phyloP scores from a whole-genome alignment of 2,113 vertebrate species.

The Callithrix jacchus region DNA sequence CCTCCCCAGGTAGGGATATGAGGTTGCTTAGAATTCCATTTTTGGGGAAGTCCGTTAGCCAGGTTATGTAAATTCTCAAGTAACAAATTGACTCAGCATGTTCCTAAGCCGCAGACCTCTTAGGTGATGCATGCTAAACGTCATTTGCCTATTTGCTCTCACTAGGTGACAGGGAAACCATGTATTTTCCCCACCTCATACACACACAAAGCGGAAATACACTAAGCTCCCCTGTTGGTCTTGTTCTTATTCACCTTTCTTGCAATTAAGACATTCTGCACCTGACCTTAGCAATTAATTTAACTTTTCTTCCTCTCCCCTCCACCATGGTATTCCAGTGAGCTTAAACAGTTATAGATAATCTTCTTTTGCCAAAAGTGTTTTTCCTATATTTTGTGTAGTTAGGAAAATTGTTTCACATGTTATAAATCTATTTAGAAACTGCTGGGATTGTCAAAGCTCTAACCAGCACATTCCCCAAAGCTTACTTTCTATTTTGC shows the following conservation, averaged over 20 bases:
- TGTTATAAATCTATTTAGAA: background rate
- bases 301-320: background rate
- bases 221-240: background rate
- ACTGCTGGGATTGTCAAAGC: background rate
- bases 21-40: conserved; percentile 83
- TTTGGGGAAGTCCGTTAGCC: conserved; percentile 74
- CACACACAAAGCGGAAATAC: conserved; percentile 67
- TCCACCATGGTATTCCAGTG: background rate
- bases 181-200: conserved; percentile 81
- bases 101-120: conserved; percentile 83
- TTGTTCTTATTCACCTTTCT: conserved; percentile 51
- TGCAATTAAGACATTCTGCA: background rate
- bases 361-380: background rate
- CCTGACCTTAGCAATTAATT: background rate
- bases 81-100: conserved; percentile 84
- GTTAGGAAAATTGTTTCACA: background rate
- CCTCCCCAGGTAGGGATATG: conserved; percentile 47
- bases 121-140: conserved; percentile 70
- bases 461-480: background rate
- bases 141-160: conserved; percentile 49
- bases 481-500: background rate
- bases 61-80: conserved; percentile 52
- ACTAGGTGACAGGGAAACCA: conserved; percentile 75
- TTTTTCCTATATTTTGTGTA: background rate
- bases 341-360: background rate